Evolutionary conservation across 2,888 invertebrate genomes (phyloP).

Genomic region (Chalcosyrphus nemorum): DNA sequence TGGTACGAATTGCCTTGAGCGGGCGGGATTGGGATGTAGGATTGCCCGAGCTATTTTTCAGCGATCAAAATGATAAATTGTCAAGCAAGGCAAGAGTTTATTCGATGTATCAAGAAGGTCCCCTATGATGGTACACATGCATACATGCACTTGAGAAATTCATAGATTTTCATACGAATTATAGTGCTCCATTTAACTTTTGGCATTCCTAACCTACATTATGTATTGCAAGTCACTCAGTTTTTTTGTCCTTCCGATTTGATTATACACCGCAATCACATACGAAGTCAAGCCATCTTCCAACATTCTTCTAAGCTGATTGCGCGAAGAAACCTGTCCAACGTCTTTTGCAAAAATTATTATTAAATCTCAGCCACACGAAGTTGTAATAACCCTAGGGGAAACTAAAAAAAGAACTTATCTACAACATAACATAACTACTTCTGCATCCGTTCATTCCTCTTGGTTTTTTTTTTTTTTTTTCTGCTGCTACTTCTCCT

Average conservation of each 20-base stretch:
- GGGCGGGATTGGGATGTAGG: too few species aligned
- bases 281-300: background rate
- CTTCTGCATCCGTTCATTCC: conserved; percentile 67
- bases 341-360: conserved; percentile 44
- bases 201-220: background rate
- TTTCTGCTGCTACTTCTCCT: conserved; percentile 6
- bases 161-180: too few species aligned
- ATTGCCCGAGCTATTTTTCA: too few species aligned
- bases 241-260: background rate
- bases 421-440: conserved; percentile 56
- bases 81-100: too few species aligned
- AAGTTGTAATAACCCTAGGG: conserved; percentile 56
- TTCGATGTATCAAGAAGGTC: too few species aligned
- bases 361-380: conserved; percentile 64
- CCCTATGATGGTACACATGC: too few species aligned
- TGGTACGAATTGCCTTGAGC: too few species aligned
- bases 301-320: background rate
- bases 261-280: background rate
- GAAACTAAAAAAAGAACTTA: conserved; percentile 27
- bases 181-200: background rate
- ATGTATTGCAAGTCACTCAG: background rate
- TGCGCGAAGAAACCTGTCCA: conserved; percentile 40
- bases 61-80: too few species aligned
- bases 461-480: background rate
- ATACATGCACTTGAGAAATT: too few species aligned